Percentiles rank a stretch among this genome's conserved stretches.
Conservation (phyloP, 2,797 vertebrate species). For the Onychomys arenicola region DNA sequence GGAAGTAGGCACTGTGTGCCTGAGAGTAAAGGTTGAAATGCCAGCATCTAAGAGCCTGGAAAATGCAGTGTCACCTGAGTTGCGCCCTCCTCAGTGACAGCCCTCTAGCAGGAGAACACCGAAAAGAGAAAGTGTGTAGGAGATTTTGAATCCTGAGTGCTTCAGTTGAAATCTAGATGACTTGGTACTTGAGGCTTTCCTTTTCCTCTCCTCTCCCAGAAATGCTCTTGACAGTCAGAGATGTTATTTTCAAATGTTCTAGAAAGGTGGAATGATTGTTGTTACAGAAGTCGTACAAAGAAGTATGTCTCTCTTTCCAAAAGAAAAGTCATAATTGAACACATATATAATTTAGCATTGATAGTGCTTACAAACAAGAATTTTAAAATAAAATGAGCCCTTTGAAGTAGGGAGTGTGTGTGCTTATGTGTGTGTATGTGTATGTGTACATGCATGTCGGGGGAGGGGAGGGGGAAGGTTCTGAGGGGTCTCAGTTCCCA, state of each 20-base stretch:
- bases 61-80: background rate
- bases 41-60: background rate
- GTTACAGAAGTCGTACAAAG: background rate
- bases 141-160: background rate
- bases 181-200: background rate
- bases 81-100: background rate
- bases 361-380: background rate
- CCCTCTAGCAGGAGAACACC: background rate
- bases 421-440: background rate
- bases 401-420: background rate
- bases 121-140: slow-evolving; percentile 1
- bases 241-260: background rate
- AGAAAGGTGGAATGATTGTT: background rate
- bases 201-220: background rate
- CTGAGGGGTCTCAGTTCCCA: background rate
- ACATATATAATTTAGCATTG: background rate
- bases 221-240: background rate
- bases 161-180: background rate
- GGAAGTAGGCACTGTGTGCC: accelerated
- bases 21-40: background rate
- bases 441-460: background rate
- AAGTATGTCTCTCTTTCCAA: background rate
- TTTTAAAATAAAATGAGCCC: background rate
- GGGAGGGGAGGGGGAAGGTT: background rate
- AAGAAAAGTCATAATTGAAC: background rate